Conservation (phyloP, 2,888 invertebrate genomes). For the Yponomeuta cagnagella region DNA sequence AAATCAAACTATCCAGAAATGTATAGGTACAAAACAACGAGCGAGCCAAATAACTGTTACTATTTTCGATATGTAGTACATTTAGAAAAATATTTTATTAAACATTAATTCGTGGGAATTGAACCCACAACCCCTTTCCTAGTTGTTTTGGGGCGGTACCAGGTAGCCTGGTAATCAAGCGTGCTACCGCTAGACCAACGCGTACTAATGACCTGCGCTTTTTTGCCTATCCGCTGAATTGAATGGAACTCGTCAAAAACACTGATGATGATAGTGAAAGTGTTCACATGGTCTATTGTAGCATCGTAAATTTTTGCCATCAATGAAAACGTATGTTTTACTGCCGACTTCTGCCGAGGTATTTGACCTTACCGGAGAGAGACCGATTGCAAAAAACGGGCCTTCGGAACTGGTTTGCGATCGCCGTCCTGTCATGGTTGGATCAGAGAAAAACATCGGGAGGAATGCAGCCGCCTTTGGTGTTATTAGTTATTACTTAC, state of each 20-base stretch:
- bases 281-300: constrained; percentile 6
- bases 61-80: too few relatives aligned
- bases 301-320: constrained; percentile 18
- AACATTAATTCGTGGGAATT: too few relatives aligned
- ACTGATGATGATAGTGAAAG: not conserved
- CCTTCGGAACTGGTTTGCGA: constrained; percentile 46
- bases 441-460: constrained; percentile 7
- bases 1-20: too few relatives aligned
- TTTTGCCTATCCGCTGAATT: not conserved
- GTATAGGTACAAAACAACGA: too few relatives aligned
- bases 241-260: not conserved
- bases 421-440: constrained; percentile 22
- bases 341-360: constrained; percentile 33
- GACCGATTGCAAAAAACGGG: constrained; percentile 43
- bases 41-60: too few relatives aligned
- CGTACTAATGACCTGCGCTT: too few relatives aligned
- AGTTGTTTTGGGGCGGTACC: too few relatives aligned
- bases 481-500: not conserved
- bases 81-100: too few relatives aligned
- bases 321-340: constrained; percentile 23
- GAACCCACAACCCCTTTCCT: too few relatives aligned
- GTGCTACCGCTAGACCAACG: too few relatives aligned
- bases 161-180: too few relatives aligned
- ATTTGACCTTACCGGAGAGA: constrained; percentile 40
- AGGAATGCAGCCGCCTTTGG: constrained; percentile 2